A percentile compares a stretch with the other conserved stretches of the same genome.
Conservation (phyloP, 2,888 invertebrate genomes). For the Blastobasis adustella region DNA sequence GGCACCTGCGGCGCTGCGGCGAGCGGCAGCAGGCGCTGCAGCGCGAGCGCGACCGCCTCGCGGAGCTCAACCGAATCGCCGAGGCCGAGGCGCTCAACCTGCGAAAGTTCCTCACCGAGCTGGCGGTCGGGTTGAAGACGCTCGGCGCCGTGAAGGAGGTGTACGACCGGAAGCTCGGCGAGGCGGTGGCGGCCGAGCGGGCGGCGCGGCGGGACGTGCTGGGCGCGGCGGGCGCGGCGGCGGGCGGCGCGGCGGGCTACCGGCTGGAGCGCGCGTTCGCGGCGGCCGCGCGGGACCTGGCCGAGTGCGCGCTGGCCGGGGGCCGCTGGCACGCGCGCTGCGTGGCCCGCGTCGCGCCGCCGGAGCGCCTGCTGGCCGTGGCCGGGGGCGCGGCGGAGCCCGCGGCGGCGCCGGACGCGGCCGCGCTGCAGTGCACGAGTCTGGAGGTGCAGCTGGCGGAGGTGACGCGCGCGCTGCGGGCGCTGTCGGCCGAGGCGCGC, state of each 20-base stretch:
- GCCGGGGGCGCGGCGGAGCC: constrained; percentile 52
- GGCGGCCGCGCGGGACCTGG: constrained; percentile 55
- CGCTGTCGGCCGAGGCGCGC: constrained; percentile 47
- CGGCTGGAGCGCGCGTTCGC: constrained; percentile 54
- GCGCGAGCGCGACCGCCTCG: constrained; percentile 54
- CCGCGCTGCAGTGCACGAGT: constrained; percentile 44
- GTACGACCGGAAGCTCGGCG: constrained; percentile 52
- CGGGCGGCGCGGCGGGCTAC: constrained; percentile 43
- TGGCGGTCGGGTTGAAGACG: constrained; percentile 53
- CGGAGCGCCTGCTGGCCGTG: constrained; percentile 54
- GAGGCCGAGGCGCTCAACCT: constrained; percentile 58
- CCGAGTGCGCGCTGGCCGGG: constrained; percentile 52
- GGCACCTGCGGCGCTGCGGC: constrained; percentile 49
- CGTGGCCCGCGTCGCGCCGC: constrained; percentile 41
- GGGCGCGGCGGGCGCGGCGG: constrained; percentile 40
- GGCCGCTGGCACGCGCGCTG: constrained; percentile 60
- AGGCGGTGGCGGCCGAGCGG: constrained; percentile 51
- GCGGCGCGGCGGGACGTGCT: constrained; percentile 57
- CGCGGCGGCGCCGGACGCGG: constrained; percentile 42
- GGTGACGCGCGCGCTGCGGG: constrained; percentile 57
- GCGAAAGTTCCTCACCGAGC: constrained; percentile 56
- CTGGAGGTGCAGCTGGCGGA: constrained; percentile 56
- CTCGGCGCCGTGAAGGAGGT: constrained; percentile 53
- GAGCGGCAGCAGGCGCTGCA: constrained; percentile 52
- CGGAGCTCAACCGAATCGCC: constrained; percentile 55